Base-by-base conservation (phyloP, 2,113 vertebrate genomes). In the Notarius lentiginosus region DNA sequence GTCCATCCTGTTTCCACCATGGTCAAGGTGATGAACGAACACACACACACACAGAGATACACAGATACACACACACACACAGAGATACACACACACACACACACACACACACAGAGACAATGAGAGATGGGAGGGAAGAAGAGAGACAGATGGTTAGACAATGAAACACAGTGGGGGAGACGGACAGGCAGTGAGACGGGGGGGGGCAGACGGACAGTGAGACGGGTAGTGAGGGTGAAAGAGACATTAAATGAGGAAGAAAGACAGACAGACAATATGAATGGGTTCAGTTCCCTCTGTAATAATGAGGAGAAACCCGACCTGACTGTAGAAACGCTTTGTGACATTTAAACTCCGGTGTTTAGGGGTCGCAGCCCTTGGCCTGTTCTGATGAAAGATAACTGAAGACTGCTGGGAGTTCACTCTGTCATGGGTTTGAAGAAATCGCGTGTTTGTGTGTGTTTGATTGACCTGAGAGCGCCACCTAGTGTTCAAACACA, bases 1-100 rank as follows among this genome's bases (percentile, higher is more conserved):
- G 90, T 99, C 87, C 98, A 99, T 86, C 97, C 98, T 0, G 96
- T 99, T 24, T 99, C 98, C 87, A 98, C 97, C 5, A 97, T 99
- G 97, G 97, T 99, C 41, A 95, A 99, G 97, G 98, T 99, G 92
- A 94, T 89, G 0, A 15, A 1, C 79, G 30, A 1, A n/a, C n/a
- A 73, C 49, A 63, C 58, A 79, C 9, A 63, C 11, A 27, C 2
- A 27, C 18, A n/a, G n/a, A n/a, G n/a, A n/a, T n/a, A n/a, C n/a
- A n/a, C n/a, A n/a, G n/a, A n/a, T n/a, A 49, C 2, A 73, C 17
- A n/a, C 49, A 15, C 30, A 79, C 41, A n/a, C n/a, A n/a, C n/a
- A n/a, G n/a, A n/a, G n/a, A 68, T n/a, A 63, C 2, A 55, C 20
- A 10, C 5, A 10, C 17, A 47, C 34, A 49, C 18, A 17, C 30